Conservation (phyloP, 2,888 invertebrate genomes). For the Charanyca ferruginea region DNA sequence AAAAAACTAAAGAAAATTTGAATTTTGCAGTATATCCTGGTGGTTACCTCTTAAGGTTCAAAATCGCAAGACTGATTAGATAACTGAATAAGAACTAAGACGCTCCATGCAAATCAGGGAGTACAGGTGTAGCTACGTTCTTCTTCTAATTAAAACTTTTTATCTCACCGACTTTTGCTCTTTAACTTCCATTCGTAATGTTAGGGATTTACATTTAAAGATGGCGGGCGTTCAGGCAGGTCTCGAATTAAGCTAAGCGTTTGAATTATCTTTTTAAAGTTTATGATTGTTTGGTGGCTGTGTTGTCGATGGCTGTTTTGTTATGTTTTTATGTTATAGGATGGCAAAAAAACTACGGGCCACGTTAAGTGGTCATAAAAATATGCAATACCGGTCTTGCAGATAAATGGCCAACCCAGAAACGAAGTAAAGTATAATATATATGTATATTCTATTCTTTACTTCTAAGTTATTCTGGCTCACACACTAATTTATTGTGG, state of each 20-base stretch:
- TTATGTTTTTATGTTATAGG: too few relatives aligned
- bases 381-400: too few relatives aligned
- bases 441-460: too few relatives aligned
- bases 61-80: conserved; percentile 13
- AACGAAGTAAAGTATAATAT: too few relatives aligned
- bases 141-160: conserved; percentile 72
- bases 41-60: neutral
- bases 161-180: conserved; percentile 60
- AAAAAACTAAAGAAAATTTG: too few relatives aligned
- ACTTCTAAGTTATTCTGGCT: too few relatives aligned
- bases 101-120: conserved; percentile 57
- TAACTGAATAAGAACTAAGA: conserved; percentile 20
- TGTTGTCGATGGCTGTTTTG: neutral
- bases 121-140: conserved; percentile 66
- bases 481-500: too few relatives aligned
- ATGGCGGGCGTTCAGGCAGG: conserved; percentile 31
- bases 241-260: conserved; percentile 37
- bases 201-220: conserved; percentile 59
- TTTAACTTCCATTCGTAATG: conserved; percentile 53
- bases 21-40: too few relatives aligned
- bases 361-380: too few relatives aligned
- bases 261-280: conserved; percentile 25
- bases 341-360: too few relatives aligned
- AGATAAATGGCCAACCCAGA: too few relatives aligned
- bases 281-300: neutral